phyloP scores from a whole-genome alignment of 2,888 invertebrate genomes.

The Spialia ferax region DNA sequence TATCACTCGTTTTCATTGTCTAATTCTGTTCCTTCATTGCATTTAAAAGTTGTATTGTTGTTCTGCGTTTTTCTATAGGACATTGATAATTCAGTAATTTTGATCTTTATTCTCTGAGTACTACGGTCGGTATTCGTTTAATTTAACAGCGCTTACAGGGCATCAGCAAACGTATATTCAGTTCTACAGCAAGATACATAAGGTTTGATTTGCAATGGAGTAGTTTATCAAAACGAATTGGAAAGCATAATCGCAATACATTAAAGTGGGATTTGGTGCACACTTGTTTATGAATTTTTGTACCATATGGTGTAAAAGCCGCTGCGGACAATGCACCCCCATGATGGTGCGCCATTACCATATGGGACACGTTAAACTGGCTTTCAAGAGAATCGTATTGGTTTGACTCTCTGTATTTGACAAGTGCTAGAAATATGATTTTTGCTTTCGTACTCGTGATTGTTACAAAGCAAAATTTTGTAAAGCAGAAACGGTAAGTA shows the following conservation, averaged over 20 bases:
- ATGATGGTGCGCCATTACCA: constrained; percentile 75
- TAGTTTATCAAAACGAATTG: constrained; percentile 48
- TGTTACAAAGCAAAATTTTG: too few relatives aligned
- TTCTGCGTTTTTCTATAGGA: constrained; percentile 57
- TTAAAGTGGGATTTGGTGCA: constrained; percentile 74
- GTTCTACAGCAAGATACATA: constrained; percentile 40
- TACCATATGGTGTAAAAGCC: constrained; percentile 85
- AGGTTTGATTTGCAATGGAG: constrained; percentile 48
- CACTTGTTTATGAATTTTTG: constrained; percentile 84
- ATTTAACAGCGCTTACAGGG: background rate
- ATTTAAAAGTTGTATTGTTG: constrained; percentile 64
- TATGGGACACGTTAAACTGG: constrained; percentile 83
- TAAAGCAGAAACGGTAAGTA: too few relatives aligned
- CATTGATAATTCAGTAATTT: constrained; percentile 11
- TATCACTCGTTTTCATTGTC: constrained; percentile 52
- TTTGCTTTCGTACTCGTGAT: too few relatives aligned
- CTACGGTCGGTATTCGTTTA: constrained; percentile 11
- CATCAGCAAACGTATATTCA: constrained; percentile 4
- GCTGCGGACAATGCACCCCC: constrained; percentile 79
- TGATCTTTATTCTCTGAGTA: background rate
- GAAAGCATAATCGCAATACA: constrained; percentile 65
- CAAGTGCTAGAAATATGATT: constrained; percentile 18
- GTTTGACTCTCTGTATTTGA: constrained; percentile 24
- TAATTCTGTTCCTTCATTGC: constrained; percentile 66
- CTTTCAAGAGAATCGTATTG: constrained; percentile 80